phyloP scores from a whole-genome alignment of 2,888 invertebrate genomes.

The Thelaira solivaga region DNA sequence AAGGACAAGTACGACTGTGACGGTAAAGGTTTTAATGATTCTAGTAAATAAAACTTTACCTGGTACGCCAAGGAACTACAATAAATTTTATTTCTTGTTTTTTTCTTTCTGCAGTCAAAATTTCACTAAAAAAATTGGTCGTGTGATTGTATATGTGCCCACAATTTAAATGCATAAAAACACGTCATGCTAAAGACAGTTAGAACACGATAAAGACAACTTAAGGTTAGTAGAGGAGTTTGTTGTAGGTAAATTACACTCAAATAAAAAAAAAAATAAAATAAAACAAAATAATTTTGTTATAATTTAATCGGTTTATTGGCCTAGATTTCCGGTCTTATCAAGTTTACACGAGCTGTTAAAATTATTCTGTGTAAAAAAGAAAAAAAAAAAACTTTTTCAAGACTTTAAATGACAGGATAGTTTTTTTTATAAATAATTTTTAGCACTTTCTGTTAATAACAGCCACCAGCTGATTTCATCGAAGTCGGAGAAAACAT shows the following conservation, averaged over 20 bases:
- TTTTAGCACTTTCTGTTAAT: too few species aligned
- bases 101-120: constrained; percentile 31
- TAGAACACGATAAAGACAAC: constrained; percentile 12
- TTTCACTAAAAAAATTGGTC: constrained; percentile 6
- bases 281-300: constrained; percentile 38
- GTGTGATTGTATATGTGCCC: neutral
- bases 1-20: constrained; percentile 33
- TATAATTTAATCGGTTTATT: constrained; percentile 65
- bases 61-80: constrained; percentile 49
- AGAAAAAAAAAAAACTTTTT: neutral
- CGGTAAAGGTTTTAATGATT: neutral
- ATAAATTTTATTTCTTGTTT: neutral
- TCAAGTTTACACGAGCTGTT: constrained; percentile 39
- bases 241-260: constrained; percentile 5
- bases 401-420: too few species aligned
- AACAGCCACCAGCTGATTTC: too few species aligned
- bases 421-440: too few species aligned
- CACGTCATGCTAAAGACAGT: constrained; percentile 3
- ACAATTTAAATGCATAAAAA: neutral
- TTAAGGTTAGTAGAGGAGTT: constrained; percentile 46
- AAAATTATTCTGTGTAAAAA: neutral
- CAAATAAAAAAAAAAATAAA: neutral
- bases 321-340: constrained; percentile 61
- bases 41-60: neutral
- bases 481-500: too few species aligned